A percentile compares a stretch with the other conserved stretches of the same genome.
These are phyloP conservation scores for Pollenia amentaria DNA, from an alignment of 2,888 invertebrate genomes.

Conservation along the genomic window DNA sequence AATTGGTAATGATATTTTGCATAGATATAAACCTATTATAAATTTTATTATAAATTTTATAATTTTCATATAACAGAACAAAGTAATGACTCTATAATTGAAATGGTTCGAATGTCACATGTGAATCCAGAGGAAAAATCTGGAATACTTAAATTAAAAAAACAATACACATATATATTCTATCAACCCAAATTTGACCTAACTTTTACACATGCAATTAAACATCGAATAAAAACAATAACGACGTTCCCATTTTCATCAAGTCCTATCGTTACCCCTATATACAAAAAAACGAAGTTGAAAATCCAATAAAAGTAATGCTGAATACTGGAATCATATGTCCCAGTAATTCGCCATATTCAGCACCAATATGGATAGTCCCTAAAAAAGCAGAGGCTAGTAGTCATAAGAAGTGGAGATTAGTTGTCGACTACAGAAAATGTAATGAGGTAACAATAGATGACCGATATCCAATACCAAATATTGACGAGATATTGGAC, in stretches of 20 bases:
- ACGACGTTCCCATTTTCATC: conserved; percentile 14
- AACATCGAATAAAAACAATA: conserved; percentile 18
- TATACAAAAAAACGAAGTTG: conserved; percentile 1
- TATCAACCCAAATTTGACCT: conserved; percentile 13
- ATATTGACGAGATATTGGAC: conserved; percentile 27
- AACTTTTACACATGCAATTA: conserved; percentile 18
- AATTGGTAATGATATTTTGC: too few relatives aligned
- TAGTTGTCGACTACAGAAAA: conserved; percentile 17
- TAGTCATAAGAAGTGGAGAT: background rate
- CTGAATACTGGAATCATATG: background rate
- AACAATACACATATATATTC: conserved; percentile 22
- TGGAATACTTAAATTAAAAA: conserved; percentile 2
- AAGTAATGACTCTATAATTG: too few relatives aligned
- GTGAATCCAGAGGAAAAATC: conserved; percentile 19
- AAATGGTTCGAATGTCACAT: background rate
- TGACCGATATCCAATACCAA: conserved; percentile 26
- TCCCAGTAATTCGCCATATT: conserved; percentile 2
- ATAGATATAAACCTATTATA: too few relatives aligned
- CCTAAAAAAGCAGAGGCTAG: conserved; percentile 24
- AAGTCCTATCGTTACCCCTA: conserved; percentile 13
- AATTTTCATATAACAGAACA: too few relatives aligned
- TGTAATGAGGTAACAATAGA: conserved; percentile 28
- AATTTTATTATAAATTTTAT: too few relatives aligned
- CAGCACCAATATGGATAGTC: conserved; percentile 5
- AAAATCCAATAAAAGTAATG: conserved; percentile 1